Evolutionary conservation across 1,140 invertebrate species (phyloP), one percentile per base, ranked within the genome.

Genomic region (Heliconius eleuchia): DNA sequence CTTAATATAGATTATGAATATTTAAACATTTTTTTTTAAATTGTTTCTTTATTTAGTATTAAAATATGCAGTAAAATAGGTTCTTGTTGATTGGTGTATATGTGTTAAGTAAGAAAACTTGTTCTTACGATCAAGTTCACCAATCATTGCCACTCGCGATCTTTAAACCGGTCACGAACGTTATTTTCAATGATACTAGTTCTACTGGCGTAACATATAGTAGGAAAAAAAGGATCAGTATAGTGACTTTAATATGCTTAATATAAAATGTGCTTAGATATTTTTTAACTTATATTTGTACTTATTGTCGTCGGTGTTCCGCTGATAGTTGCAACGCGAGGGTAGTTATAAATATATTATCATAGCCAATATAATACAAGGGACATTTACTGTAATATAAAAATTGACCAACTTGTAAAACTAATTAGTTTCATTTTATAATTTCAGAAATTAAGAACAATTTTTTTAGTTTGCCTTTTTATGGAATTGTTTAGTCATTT

Each of bases 101-200:
- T 66, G 30, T 66, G 74, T 76, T 76, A 76, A 23, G 34, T 70
- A 30, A 23, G 23, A 23, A 23, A 76, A 76, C 73, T 55, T 34
- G 57, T 70, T 34, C 60, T 46, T 78, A 55, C 52, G 77, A 83
- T 80, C 82, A 78, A 74, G 82, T 83, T 77, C 57, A 80, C 57
- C 71, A 76, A 75, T 83, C 82, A 83, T 76, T 83, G 81, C 81
- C 78, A 72, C 42, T 73, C 71, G 78, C 73, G 23, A 76, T 78
- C 66, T 78, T 74, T 75, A 82, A 73, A 80, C 81, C n/a, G 70
- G 82, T 78, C 79, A 77, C 81, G 78, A 77, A 71, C 74, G 66
- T 66, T 70, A 30, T 50, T 57, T 74, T 78, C 76, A 80, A 80
- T 80, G 79, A 16, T 27, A 66, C 60, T 66, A 27, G 60, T 66